Evolutionary conservation across 2,797 vertebrate genomes (phyloP).

Genomic region (Molossus molossus): DNA sequence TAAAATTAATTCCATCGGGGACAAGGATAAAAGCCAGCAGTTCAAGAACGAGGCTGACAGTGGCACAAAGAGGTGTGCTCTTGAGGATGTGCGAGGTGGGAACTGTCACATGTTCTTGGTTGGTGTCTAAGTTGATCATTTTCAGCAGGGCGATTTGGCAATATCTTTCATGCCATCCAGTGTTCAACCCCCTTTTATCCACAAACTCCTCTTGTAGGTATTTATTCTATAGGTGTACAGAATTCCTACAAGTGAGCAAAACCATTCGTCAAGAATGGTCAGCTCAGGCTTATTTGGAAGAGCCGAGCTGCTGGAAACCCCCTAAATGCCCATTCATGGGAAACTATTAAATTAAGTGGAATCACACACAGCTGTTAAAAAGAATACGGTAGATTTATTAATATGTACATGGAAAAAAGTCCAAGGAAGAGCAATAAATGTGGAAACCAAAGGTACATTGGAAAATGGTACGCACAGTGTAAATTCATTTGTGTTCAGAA

Average conservation of each 20-base stretch:
- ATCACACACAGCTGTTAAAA: constrained; percentile 4
- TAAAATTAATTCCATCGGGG: constrained; percentile 54
- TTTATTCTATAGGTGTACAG: background rate
- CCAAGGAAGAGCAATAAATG: background rate
- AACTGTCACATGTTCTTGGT: background rate
- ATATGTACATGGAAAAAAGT: background rate
- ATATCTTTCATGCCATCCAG: constrained; percentile 38
- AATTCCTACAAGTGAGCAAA: background rate
- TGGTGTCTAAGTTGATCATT: background rate
- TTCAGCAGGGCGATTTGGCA: background rate
- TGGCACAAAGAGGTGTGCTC: background rate
- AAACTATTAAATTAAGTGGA: constrained; percentile 41
- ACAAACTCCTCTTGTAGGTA: background rate
- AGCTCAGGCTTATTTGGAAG: constrained; percentile 28
- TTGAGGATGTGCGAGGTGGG: background rate
- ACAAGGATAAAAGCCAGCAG: background rate
- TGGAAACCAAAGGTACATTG: background rate
- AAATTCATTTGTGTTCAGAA: background rate
- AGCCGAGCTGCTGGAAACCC: constrained; percentile 76
- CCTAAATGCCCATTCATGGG: constrained; percentile 69
- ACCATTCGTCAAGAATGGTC: background rate
- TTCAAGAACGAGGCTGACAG: background rate
- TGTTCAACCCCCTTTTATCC: background rate
- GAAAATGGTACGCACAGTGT: background rate
- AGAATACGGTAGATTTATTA: background rate